Evolutionary conservation across 2,888 invertebrate species (phyloP).

Genomic region (Dynastes tityus): DNA sequence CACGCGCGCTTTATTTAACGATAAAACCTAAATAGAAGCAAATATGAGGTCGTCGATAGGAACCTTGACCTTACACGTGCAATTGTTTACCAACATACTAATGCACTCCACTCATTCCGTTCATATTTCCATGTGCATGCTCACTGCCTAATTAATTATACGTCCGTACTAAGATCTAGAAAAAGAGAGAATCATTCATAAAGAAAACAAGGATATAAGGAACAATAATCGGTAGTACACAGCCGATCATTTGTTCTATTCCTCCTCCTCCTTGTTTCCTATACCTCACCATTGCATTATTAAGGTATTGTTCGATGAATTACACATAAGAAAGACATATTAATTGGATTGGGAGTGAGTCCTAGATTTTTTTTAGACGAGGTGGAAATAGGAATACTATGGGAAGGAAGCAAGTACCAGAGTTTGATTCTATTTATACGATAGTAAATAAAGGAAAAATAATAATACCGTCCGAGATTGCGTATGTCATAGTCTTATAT

Average conservation of each 20-base stretch:
- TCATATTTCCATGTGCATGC: conserved; percentile 1
- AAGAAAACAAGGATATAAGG: background rate
- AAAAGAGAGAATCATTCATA: background rate
- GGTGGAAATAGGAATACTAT: background rate
- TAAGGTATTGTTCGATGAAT: background rate
- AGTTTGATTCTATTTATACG: background rate
- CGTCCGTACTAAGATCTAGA: background rate
- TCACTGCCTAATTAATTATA: background rate
- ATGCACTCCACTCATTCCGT: conserved; percentile 16
- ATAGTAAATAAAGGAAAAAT: background rate
- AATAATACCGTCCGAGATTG: background rate
- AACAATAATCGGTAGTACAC: conserved; percentile 18
- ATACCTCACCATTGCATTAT: background rate
- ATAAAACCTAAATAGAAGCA: conserved; percentile 23
- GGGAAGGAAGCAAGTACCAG: background rate
- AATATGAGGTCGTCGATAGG: conserved; percentile 21
- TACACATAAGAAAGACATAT: conserved; percentile 2
- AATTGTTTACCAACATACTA: conserved; percentile 37
- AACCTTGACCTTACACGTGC: conserved; percentile 40
- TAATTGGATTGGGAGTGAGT: background rate
- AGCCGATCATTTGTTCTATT: conserved; percentile 17
- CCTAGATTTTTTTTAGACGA: background rate
- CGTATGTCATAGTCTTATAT: background rate
- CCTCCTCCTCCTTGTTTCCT: background rate
- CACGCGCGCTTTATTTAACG: background rate